These are phyloP conservation scores for Alloplasta piceator DNA, from an alignment of 2,888 invertebrate genomes.

Conservation along the genomic window DNA sequence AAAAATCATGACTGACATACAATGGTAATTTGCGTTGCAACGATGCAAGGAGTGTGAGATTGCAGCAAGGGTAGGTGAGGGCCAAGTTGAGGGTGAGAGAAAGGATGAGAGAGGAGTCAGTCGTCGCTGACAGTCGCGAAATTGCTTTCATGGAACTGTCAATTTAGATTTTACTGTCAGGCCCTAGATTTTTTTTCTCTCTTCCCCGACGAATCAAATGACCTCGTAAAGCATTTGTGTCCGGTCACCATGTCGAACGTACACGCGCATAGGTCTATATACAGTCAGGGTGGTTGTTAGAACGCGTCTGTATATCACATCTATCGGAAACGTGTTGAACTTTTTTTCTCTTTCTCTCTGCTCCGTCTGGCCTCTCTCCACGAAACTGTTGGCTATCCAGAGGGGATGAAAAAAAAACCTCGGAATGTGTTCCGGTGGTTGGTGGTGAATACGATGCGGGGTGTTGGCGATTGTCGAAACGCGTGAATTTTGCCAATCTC, in stretches of 20 bases:
- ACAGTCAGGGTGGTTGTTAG: neutral
- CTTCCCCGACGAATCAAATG: slow-evolving; percentile 31
- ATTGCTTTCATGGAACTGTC: slow-evolving; percentile 68
- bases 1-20: neutral
- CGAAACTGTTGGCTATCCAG: slow-evolving; percentile 23
- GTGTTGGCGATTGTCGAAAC: slow-evolving; percentile 31
- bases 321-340: slow-evolving; percentile 34
- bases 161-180: slow-evolving; percentile 63
- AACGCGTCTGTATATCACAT: neutral
- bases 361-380: neutral
- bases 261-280: slow-evolving; percentile 4
- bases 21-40: neutral
- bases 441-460: slow-evolving; percentile 22
- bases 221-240: slow-evolving; percentile 59
- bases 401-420: slow-evolving; percentile 23
- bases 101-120: slow-evolving; percentile 41
- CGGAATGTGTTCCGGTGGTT: slow-evolving; percentile 32
- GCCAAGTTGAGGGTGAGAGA: slow-evolving; percentile 12
- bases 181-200: slow-evolving; percentile 13
- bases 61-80: slow-evolving; percentile 7
- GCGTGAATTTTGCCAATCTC: slow-evolving; percentile 45
- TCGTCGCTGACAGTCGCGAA: slow-evolving; percentile 60
- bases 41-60: neutral
- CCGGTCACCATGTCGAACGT: slow-evolving; percentile 35
- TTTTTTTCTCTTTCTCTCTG: slow-evolving; percentile 33